Conservation (phyloP, 2,113 vertebrate genomes). For the western clawed frog (Xenopus tropicalis) region DNA sequence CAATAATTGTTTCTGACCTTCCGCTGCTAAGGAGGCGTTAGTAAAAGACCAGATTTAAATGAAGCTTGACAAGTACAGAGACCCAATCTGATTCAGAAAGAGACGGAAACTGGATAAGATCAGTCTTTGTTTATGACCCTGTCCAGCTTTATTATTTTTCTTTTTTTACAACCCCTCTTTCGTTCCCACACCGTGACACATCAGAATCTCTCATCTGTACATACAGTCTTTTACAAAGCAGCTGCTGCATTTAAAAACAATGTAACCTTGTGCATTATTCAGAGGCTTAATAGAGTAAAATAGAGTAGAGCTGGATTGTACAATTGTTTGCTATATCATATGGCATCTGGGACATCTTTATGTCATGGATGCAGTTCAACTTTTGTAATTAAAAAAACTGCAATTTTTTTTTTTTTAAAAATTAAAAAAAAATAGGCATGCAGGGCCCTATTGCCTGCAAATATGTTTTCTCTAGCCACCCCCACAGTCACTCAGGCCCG, state of each 20-base stretch:
- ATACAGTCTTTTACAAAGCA: constrained; percentile 42
- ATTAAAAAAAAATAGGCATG: too few relatives aligned
- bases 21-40: constrained; percentile 53
- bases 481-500: too few relatives aligned
- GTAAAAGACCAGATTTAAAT: constrained; percentile 53
- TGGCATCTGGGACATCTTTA: too few relatives aligned
- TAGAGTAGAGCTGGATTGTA: background rate
- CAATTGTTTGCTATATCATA: background rate
- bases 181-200: constrained; percentile 57
- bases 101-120: constrained; percentile 62
- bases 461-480: too few relatives aligned
- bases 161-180: constrained; percentile 20
- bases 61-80: constrained; percentile 55
- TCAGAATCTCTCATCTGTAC: constrained; percentile 51
- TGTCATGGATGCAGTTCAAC: too few relatives aligned
- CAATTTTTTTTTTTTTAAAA: too few relatives aligned
- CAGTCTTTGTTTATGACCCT: constrained; percentile 59
- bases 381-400: too few relatives aligned
- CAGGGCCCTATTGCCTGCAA: too few relatives aligned
- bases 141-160: constrained; percentile 44
- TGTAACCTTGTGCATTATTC: constrained; percentile 32
- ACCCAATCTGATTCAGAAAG: constrained; percentile 53
- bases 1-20: constrained; percentile 64
- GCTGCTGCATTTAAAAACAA: constrained; percentile 11
- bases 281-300: constrained; percentile 42